A percentile compares a stretch with the other conserved stretches of the same genome.
Evolutionary conservation across 2,113 vertebrate species (phyloP).

Genomic region (Rousettus leschenaultii): DNA sequence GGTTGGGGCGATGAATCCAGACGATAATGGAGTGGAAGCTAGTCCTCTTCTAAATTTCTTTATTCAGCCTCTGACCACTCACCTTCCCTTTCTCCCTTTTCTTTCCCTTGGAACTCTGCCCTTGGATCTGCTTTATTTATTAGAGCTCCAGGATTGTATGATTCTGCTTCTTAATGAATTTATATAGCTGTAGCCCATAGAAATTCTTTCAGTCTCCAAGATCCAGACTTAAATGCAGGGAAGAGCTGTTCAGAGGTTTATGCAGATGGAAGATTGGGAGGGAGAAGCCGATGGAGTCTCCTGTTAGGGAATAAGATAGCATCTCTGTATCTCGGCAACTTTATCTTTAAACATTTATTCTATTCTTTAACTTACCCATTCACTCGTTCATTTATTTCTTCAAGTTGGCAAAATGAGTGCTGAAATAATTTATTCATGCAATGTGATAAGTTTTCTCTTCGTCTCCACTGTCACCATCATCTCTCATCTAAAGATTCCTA

Average conservation of each 20-base stretch:
- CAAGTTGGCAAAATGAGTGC: neutral
- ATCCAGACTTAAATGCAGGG: neutral
- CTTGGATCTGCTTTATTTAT: too few relatives aligned
- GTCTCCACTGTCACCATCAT: neutral
- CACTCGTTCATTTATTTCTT: slow-evolving; percentile 17
- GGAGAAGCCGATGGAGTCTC: neutral
- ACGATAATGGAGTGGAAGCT: neutral
- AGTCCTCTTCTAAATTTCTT: neutral
- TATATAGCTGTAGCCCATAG: too few relatives aligned
- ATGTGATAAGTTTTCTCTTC: neutral
- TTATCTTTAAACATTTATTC: slow-evolving; percentile 18
- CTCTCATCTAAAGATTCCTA: neutral
- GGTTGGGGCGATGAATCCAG: neutral
- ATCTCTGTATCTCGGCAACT: neutral
- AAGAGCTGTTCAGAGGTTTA: neutral
- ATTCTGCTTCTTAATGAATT: too few relatives aligned
- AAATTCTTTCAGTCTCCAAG: neutral
- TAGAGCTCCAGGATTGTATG: too few relatives aligned
- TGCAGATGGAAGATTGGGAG: neutral
- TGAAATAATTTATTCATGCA: slow-evolving; percentile 53
- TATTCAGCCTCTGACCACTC: neutral
- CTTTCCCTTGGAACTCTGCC: neutral
- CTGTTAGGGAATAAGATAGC: neutral
- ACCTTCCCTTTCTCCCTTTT: neutral
- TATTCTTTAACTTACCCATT: neutral